These are phyloP conservation scores for Daboia siamensis DNA, from an alignment of 2,113 vertebrate species.

Conservation along the genomic window DNA sequence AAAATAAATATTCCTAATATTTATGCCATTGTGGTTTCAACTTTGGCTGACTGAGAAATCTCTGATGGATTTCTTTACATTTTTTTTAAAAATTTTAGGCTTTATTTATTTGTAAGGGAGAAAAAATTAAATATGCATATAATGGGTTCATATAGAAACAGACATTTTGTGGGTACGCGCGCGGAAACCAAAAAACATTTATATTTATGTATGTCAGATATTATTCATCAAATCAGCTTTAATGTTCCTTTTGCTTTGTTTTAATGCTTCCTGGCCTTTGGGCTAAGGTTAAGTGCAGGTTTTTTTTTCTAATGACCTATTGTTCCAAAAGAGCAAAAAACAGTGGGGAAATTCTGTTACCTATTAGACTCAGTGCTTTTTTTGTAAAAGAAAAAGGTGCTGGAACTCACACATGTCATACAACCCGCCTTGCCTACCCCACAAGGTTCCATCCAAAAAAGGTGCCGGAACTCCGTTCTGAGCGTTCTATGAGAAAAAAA, in stretches of 20 bases:
- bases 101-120: not conserved
- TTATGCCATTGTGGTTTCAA: not conserved
- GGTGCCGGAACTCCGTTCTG: too few relatives aligned
- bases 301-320: slow-evolving; percentile 42
- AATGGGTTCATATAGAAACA: not conserved
- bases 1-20: not conserved
- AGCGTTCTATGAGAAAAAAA: too few relatives aligned
- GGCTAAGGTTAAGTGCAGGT: not conserved
- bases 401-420: too few relatives aligned
- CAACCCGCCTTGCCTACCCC: too few relatives aligned
- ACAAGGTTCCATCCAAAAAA: too few relatives aligned
- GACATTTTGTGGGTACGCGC: not conserved
- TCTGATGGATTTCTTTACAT: not conserved
- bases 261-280: not conserved
- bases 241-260: not conserved
- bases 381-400: too few relatives aligned
- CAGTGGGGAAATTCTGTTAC: slow-evolving; percentile 37
- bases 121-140: not conserved
- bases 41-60: not conserved
- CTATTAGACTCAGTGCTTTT: slow-evolving; percentile 47
- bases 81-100: not conserved
- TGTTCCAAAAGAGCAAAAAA: slow-evolving; percentile 32
- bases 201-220: slow-evolving; percentile 25
- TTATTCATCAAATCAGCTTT: slow-evolving; percentile 40
- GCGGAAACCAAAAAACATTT: not conserved